Percentiles rank a stretch among this genome's conserved stretches.
These are phyloP conservation scores for Rhea pennata DNA, from an alignment of 2,113 vertebrate species.

Conservation along the genomic window DNA sequence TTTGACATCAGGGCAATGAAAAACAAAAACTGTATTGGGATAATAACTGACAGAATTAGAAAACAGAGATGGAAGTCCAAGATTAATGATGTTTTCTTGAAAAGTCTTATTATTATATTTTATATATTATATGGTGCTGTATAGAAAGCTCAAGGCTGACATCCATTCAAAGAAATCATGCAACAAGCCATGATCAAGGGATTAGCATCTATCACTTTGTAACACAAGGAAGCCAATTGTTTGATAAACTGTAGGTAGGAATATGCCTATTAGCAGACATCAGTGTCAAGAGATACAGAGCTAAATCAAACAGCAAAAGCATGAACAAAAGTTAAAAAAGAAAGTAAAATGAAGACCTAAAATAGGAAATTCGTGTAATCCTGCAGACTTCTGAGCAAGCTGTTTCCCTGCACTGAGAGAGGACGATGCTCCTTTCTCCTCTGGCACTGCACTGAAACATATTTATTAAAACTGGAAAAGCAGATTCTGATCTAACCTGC, in stretches of 20 bases:
- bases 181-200: neutral
- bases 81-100: neutral
- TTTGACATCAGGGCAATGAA: neutral
- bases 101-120: neutral
- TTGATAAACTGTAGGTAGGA: neutral
- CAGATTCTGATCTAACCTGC: neutral
- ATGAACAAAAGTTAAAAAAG: neutral
- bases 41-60: neutral
- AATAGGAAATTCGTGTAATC: neutral
- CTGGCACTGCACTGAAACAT: neutral
- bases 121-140: neutral
- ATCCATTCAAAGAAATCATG: neutral
- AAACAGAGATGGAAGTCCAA: neutral
- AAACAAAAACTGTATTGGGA: neutral
- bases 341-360: neutral
- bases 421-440: neutral
- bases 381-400: neutral
- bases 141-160: neutral
- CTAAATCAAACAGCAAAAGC: neutral
- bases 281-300: neutral
- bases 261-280: rapidly evolving
- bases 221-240: neutral
- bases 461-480: neutral
- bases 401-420: neutral
- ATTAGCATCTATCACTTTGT: neutral